Evolutionary conservation across 2,797 vertebrate genomes (phyloP), one percentile per base, ranked within the genome.

Genomic region (Lacerta bilineata): DNA sequence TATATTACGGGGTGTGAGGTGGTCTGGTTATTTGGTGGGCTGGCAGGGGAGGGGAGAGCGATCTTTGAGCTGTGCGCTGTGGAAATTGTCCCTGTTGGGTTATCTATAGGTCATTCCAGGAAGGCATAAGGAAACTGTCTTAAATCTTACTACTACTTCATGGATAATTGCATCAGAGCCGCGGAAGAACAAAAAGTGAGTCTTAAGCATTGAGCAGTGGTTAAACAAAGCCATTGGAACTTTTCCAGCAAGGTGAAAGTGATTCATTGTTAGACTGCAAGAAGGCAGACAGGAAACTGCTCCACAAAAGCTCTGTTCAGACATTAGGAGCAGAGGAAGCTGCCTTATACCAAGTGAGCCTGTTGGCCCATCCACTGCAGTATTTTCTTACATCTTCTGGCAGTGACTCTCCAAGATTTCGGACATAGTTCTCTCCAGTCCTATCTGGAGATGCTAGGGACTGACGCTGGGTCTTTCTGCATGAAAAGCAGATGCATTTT

Each of bases 51-150:
- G 39, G 36, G 1, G 2, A n/a, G 33, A 72, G 6, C 20, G 46
- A 69, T 39, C 72, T 83, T 15, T 69, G 41, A 79, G 29, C 81
- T 64, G 83, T 6, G 39, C 43, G 36, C 23, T 41, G 46, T 46
- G 59, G 75, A 61, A n/a, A 33, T 43, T 41, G 75, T 64, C 50
- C 78, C 20, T 59, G 11, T 29, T 84, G 75, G 36, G 29, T 84
- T 78, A 61, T 41, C 15, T 50, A 66, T n/a, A 79, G 25, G 66
- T 68, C 61, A 17, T 71, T 88, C 17, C 74, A 59, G 74, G 81
- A 66, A 75, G 64, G 41, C 10, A 74, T 64, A 68, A 61, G 46
- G 72, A 71, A 83, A 71, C 36, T n/a, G n/a, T 79, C 84, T 88
- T 78, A 61, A 78, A 43, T 15, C 39, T 64, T 82, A 66, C 3